Conservation (phyloP, 1,140 invertebrate species). For the Acromyrmex charruanus region DNA sequence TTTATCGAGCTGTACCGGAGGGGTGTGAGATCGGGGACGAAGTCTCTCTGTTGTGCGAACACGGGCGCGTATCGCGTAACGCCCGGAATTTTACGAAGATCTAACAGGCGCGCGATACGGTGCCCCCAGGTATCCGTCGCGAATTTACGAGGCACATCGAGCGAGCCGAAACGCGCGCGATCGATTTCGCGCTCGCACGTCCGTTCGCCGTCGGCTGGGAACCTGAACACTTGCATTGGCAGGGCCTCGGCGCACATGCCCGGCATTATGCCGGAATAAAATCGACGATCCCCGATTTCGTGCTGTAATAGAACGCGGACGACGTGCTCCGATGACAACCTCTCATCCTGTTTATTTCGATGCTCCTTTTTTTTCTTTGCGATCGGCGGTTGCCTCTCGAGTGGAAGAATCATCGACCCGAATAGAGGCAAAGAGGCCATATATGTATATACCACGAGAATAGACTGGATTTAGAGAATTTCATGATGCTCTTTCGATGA, state of each 20-base stretch:
- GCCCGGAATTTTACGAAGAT: slow-evolving; percentile 53
- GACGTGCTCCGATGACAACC: slow-evolving; percentile 26
- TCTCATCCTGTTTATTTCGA: slow-evolving; percentile 65
- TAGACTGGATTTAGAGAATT: background rate
- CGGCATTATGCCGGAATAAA: slow-evolving; percentile 67
- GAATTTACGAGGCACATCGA: slow-evolving; percentile 51
- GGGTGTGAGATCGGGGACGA: slow-evolving; percentile 26
- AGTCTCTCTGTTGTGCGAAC: slow-evolving; percentile 35
- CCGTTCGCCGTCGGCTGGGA: slow-evolving; percentile 34
- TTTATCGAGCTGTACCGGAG: slow-evolving; percentile 43
- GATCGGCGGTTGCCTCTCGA: slow-evolving; percentile 52
- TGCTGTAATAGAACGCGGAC: background rate
- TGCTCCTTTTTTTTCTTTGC: slow-evolving; percentile 46
- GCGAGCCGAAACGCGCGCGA: slow-evolving; percentile 29
- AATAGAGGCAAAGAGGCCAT: slow-evolving; percentile 31
- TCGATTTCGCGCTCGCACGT: slow-evolving; percentile 38
- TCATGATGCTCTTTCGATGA: slow-evolving; percentile 31
- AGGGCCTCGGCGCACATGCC: background rate
- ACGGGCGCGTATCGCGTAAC: slow-evolving; percentile 39
- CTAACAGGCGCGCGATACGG: slow-evolving; percentile 50
- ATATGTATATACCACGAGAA: background rate
- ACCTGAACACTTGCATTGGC: slow-evolving; percentile 48
- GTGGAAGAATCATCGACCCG: slow-evolving; percentile 18
- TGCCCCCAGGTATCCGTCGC: slow-evolving; percentile 25
- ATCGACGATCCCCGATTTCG: slow-evolving; percentile 55